Evolutionary conservation across 1,140 invertebrate species (phyloP).

Genomic region (Globodera rostochiensis): DNA sequence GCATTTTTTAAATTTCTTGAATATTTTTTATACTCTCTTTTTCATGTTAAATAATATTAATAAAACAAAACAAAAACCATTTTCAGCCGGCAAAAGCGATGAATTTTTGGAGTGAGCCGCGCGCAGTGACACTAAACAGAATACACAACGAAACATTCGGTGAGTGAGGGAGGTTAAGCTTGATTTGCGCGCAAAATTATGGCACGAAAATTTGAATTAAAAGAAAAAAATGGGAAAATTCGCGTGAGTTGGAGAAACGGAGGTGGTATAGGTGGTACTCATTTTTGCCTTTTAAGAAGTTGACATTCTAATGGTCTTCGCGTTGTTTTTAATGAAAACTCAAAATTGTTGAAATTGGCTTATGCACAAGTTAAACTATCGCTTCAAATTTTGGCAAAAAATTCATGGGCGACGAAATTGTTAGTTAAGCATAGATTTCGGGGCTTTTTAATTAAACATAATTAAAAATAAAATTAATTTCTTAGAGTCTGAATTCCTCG

Average conservation of each 20-base stretch:
- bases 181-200: not conserved
- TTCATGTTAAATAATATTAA: not conserved
- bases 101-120: conserved; percentile 84
- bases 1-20: not conserved
- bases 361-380: too few relatives aligned
- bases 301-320: too few relatives aligned
- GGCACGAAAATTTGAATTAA: not conserved
- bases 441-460: too few relatives aligned
- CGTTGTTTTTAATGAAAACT: too few relatives aligned
- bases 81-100: conserved; percentile 1
- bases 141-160: conserved; percentile 71
- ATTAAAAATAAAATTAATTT: too few relatives aligned
- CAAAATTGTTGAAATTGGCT: too few relatives aligned
- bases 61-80: not conserved
- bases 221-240: conserved; percentile 3
- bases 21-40: not conserved
- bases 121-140: conserved; percentile 75
- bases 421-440: too few relatives aligned
- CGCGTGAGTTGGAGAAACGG: not conserved
- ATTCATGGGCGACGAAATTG: too few relatives aligned
- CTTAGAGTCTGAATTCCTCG: too few relatives aligned
- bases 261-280: not conserved
- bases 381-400: too few relatives aligned
- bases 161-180: conserved; percentile 9
- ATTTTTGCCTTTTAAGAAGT: too few relatives aligned